A percentile compares a stretch with the other conserved stretches of the same genome.
These are phyloP conservation scores for Typhlichthys eigenmanni DNA, from an alignment of 2,797 vertebrate genomes.

Conservation along the genomic window DNA sequence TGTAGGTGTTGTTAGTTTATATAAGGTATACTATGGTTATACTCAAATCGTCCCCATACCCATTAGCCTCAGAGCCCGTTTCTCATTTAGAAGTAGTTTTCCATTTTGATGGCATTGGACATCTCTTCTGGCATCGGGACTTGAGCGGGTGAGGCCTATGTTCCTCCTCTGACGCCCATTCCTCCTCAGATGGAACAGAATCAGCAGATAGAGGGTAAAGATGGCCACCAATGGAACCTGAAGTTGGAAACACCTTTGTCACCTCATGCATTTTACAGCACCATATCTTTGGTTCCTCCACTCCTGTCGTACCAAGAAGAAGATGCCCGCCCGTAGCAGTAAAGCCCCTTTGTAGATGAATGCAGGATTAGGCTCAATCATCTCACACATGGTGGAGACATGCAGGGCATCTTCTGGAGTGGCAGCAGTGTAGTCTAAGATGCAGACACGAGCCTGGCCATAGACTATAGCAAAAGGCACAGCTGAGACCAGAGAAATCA, in stretches of 20 bases:
- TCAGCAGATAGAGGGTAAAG: slow-evolving; percentile 74
- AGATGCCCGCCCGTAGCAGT: slow-evolving; percentile 71
- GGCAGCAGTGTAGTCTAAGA: slow-evolving; percentile 75
- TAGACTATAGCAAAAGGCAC: slow-evolving; percentile 80
- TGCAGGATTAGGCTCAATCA: slow-evolving; percentile 76
- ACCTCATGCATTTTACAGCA: not conserved
- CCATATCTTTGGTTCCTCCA: not conserved
- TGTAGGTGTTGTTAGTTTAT: not conserved
- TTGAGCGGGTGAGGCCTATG: slow-evolving; percentile 67
- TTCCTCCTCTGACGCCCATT: slow-evolving; percentile 73
- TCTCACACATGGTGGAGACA: slow-evolving; percentile 80
- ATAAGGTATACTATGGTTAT: not conserved
- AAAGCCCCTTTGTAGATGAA: slow-evolving; percentile 74
- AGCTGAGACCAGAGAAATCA: slow-evolving; percentile 72
- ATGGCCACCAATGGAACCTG: slow-evolving; percentile 74
- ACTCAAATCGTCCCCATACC: slow-evolving; percentile 58
- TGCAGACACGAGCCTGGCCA: slow-evolving; percentile 71
- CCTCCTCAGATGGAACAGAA: slow-evolving; percentile 69
- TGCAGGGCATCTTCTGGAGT: slow-evolving; percentile 68
- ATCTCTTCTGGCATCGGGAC: slow-evolving; percentile 45
- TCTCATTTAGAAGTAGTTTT: slow-evolving; percentile 74
- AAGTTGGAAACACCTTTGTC: slow-evolving; percentile 1
- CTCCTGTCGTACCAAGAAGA: slow-evolving; percentile 68
- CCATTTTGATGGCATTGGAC: slow-evolving; percentile 61
- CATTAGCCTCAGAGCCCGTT: slow-evolving; percentile 78